Conservation (phyloP, 2,113 vertebrate species). For the Archocentrus centrarchus region DNA sequence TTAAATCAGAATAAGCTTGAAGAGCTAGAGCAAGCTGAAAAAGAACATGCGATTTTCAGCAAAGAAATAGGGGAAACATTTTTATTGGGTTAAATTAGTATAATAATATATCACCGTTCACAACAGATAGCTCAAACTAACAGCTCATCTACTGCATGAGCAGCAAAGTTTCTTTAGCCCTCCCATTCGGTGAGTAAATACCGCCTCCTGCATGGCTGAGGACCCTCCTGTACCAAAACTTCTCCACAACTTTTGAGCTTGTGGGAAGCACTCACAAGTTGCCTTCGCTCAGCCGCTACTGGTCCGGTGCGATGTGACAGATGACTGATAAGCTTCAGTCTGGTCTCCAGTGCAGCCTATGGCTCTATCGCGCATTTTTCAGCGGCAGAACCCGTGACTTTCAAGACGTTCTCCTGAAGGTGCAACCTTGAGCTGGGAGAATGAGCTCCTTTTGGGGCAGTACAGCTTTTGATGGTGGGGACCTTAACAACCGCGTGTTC, state of each 20-base stretch:
- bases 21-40: not conserved
- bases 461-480: slow-evolving; percentile 49
- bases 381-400: slow-evolving; percentile 16
- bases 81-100: not conserved
- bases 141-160: not conserved
- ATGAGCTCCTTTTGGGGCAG: slow-evolving; percentile 62
- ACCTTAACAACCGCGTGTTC: slow-evolving; percentile 55
- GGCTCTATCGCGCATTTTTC: slow-evolving; percentile 35
- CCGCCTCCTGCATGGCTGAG: slow-evolving; percentile 55
- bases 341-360: slow-evolving; percentile 45
- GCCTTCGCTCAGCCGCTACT: not conserved
- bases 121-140: not conserved
- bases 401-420: slow-evolving; percentile 37
- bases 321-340: slow-evolving; percentile 47
- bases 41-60: not conserved
- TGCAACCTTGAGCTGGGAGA: slow-evolving; percentile 46
- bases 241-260: slow-evolving; percentile 60
- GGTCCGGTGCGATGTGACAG: slow-evolving; percentile 38
- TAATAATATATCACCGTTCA: not conserved
- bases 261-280: slow-evolving; percentile 37
- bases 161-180: slow-evolving; percentile 52
- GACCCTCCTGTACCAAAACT: slow-evolving; percentile 60
- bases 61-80: not conserved
- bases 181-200: slow-evolving; percentile 48
- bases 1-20: not conserved